These are phyloP conservation scores for Helostoma temminkii DNA, from an alignment of 2,797 vertebrate species.

Conservation along the genomic window DNA sequence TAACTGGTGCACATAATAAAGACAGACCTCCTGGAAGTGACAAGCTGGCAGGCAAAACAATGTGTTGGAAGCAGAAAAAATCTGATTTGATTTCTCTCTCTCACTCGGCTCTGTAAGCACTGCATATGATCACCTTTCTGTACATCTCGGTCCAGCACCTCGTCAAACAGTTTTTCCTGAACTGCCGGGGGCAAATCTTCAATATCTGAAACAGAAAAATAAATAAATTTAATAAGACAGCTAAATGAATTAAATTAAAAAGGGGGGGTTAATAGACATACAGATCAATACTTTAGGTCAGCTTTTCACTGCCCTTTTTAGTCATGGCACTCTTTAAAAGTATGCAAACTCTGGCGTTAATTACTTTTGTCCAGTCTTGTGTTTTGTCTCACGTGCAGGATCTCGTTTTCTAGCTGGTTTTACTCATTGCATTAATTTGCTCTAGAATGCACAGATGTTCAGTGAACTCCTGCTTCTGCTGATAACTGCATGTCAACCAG, in stretches of 20 bases:
- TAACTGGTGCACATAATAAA: conserved; percentile 43
- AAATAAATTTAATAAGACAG: neutral
- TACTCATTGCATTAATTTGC: too few species aligned
- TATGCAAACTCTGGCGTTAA: too few species aligned
- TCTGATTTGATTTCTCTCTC: conserved; percentile 40
- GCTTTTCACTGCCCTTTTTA: too few species aligned
- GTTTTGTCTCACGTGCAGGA: too few species aligned
- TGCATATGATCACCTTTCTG: conserved; percentile 90
- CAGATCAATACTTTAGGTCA: neutral
- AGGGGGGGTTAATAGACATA: neutral
- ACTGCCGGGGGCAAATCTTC: conserved; percentile 96
- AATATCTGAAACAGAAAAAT: conserved; percentile 87
- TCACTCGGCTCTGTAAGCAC: conserved; percentile 16
- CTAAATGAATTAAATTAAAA: neutral
- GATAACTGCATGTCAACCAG: too few species aligned
- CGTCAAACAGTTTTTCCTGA: conserved; percentile 98
- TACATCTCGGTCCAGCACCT: conserved; percentile 97
- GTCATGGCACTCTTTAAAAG: too few species aligned
- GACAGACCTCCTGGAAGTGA: conserved; percentile 37
- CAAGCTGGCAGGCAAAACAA: conserved; percentile 27
- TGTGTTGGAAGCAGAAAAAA: conserved; percentile 33
- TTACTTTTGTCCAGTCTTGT: too few species aligned
- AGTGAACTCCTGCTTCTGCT: too few species aligned
- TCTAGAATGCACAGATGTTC: too few species aligned
- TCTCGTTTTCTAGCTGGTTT: too few species aligned